Conservation (phyloP, 2,113 vertebrate genomes). For the Alectura lathami region DNA sequence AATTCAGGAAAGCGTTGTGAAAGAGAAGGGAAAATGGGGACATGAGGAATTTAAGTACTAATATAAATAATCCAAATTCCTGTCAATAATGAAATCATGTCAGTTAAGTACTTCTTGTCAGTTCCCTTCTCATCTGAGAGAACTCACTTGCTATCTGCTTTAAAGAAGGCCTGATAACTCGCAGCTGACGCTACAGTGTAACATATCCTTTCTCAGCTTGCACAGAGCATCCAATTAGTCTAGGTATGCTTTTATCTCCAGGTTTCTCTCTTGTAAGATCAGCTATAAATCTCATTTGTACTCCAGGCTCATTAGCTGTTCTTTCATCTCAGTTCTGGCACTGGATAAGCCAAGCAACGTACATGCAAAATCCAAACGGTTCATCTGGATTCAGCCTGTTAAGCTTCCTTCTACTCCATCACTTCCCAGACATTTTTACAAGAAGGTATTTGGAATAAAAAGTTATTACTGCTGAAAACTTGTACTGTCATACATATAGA, state of each 20-base stretch:
- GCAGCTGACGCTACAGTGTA: neutral
- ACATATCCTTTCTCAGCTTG: neutral
- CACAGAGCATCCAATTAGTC: slow-evolving; percentile 41
- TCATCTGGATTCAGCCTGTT: slow-evolving; percentile 17
- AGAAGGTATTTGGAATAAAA: neutral
- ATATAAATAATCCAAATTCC: neutral
- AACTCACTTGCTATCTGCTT: neutral
- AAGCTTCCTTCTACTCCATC: slow-evolving; percentile 30
- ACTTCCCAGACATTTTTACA: slow-evolving; percentile 1
- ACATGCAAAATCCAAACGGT: neutral
- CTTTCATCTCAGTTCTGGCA: slow-evolving; percentile 13
- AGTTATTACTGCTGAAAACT: neutral
- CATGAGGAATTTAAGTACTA: neutral
- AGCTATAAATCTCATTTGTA: slow-evolving; percentile 56
- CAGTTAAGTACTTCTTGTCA: neutral
- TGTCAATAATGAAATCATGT: neutral
- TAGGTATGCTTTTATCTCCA: slow-evolving; percentile 58
- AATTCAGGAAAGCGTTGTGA: neutral
- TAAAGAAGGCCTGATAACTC: neutral
- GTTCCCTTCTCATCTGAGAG: neutral
- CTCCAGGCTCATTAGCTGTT: slow-evolving; percentile 46
- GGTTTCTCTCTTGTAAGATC: slow-evolving; percentile 28
- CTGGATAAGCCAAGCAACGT: slow-evolving; percentile 5
- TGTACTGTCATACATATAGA: neutral
- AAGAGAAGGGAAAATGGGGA: neutral